Conservation (phyloP, 2,797 vertebrate species). For the Strix occidentalis region DNA sequence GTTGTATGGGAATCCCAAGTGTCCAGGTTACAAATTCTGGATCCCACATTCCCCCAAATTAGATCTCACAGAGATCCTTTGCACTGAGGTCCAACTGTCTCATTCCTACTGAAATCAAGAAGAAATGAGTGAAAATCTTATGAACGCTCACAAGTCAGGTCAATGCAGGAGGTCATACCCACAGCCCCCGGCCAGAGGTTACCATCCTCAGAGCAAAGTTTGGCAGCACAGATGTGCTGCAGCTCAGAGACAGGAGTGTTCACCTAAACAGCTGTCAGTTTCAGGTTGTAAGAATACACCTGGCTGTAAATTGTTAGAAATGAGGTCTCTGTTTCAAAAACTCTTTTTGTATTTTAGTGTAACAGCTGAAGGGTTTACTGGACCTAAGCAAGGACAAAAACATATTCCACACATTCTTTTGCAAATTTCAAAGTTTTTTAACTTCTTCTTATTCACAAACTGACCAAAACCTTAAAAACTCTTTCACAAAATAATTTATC, state of each 20-base stretch:
- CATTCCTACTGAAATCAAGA: background rate
- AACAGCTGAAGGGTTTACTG: background rate
- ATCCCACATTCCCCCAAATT: background rate
- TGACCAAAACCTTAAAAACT: background rate
- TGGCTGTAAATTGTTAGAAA: background rate
- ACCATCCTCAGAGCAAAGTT: background rate
- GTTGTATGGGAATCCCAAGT: background rate
- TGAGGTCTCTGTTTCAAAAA: background rate
- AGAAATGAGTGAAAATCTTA: background rate
- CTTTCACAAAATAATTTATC: background rate
- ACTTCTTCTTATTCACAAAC: background rate
- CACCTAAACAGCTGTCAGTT: background rate
- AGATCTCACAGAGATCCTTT: background rate
- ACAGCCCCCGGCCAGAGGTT: no score
- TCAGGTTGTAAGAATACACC: background rate
- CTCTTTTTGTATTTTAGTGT: background rate
- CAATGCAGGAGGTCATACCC: no score
- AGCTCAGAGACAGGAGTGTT: background rate
- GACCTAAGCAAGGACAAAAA: background rate
- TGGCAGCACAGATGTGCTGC: background rate
- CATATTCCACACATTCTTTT: background rate
- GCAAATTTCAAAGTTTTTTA: background rate
- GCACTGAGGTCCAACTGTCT: no score
- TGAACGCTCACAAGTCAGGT: fast-evolving
- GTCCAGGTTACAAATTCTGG: background rate